Base-by-base conservation (phyloP, 2,113 vertebrate genomes). In the Nansenia antarctica region DNA sequence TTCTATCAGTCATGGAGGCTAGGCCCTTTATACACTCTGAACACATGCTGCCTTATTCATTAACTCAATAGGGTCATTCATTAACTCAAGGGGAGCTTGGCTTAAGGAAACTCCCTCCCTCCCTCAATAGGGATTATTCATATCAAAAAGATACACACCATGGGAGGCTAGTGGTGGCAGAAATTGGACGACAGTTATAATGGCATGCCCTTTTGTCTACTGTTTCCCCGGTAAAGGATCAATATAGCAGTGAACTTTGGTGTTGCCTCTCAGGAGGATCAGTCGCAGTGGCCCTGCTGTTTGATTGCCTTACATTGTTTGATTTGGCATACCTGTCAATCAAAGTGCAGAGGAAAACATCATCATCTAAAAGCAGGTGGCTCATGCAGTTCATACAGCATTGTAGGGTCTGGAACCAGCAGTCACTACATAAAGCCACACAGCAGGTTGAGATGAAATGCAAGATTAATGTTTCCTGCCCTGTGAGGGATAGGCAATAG, bases 381-480 rank as follows among this genome's bases (percentile, higher is more conserved):
- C 27, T 63, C 65, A 31, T 52, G 70, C 66, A 60, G 61, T 68
- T 53, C 31, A 39, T 60, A 53, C 34, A 61, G 55, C 34, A 47
- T 57, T 26, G 35, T 42, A 42, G 32, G 12, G 11, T 34, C 74
- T 57, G 69, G 70, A 77, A 67, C 64, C 74, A 63, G 67, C 64
- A 59, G 29, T 73, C 73, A 52, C 66, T 71, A 24, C 49, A 67
- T 53, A 74, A 65, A 70, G 42, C 4, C 60, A 66, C 15, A 9
- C 32, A 27, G 20, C 73, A 66, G 47, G 65, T 61, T n/a, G 63
- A 82, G 47, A 83, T 79, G 62, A 78, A 78, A 77, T 81, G 59
- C 78, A 70, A 69, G 72, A 82, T 67, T 70, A 80, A 81, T 79
- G 63, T 24, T 9, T n/a, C 35, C 65, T 76, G 49, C 59, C 45